Conservation (phyloP, 1,140 invertebrate species). For the Meloidogyne chitwoodi region DNA sequence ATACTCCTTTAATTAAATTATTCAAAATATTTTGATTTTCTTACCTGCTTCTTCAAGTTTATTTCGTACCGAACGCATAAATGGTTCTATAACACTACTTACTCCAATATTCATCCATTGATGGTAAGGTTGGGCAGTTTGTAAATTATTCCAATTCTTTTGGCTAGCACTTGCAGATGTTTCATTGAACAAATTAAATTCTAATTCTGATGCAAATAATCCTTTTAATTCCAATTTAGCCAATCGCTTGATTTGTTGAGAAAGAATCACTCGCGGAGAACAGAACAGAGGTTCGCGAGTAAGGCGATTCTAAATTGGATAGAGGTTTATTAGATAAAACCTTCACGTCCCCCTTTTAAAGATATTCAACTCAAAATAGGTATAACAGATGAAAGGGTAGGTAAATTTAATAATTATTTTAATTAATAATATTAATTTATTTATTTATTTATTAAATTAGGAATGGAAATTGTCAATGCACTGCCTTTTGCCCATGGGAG, state of each 20-base stretch:
- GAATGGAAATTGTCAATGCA: not conserved
- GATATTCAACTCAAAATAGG: too few species aligned
- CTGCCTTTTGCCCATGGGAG: conserved; percentile 4
- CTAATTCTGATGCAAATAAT: conserved; percentile 5
- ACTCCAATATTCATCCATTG: not conserved
- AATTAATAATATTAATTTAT: too few species aligned
- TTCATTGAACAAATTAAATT: conserved; percentile 8
- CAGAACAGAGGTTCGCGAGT: not conserved
- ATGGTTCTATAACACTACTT: not conserved
- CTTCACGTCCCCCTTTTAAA: too few species aligned
- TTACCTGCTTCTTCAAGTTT: not conserved
- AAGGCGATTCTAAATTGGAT: not conserved
- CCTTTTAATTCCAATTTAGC: not conserved
- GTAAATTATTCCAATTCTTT: conserved; percentile 2
- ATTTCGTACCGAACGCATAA: conserved; percentile 13
- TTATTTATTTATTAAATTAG: not conserved
- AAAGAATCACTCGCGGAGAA: not conserved
- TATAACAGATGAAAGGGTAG: too few species aligned
- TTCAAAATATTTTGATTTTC: not conserved
- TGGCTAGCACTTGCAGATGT: not conserved
- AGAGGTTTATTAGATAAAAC: not conserved
- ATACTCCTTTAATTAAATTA: not conserved
- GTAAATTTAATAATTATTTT: too few species aligned
- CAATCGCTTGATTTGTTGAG: not conserved
- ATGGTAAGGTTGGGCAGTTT: not conserved